A percentile compares a stretch with the other conserved stretches of the same genome.
Conservation (phyloP, 1,140 invertebrate genomes). For the Cryptotermes secundus region DNA sequence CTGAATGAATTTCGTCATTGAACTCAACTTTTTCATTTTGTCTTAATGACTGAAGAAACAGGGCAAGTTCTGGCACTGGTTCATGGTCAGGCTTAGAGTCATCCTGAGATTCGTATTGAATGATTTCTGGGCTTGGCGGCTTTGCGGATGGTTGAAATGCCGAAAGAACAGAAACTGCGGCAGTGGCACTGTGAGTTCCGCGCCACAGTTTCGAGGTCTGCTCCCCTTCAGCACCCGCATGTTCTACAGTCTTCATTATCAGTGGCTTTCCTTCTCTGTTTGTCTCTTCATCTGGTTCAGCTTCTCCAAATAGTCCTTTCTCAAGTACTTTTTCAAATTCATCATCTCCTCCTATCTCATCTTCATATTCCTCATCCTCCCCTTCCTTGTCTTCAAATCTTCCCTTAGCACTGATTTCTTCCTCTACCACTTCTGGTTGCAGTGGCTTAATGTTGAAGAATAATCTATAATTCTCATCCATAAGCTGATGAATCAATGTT, state of each 20-base stretch:
- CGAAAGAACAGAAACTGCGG: neutral
- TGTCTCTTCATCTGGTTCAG: slow-evolving; percentile 24
- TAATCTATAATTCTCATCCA: slow-evolving; percentile 65
- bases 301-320: slow-evolving; percentile 33
- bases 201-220: too few relatives aligned
- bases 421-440: neutral
- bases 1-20: neutral
- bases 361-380: slow-evolving; percentile 6
- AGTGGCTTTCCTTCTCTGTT: slow-evolving; percentile 37
- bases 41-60: neutral
- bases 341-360: slow-evolving; percentile 7
- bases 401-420: neutral
- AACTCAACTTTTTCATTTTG: neutral
- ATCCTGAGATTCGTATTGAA: neutral
- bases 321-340: slow-evolving; percentile 30
- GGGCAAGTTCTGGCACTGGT: neutral
- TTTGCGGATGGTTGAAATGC: too few relatives aligned
- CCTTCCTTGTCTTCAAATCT: slow-evolving; percentile 32
- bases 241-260: slow-evolving; percentile 25
- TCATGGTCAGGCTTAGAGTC: neutral
- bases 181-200: neutral
- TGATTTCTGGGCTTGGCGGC: neutral
- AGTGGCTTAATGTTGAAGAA: slow-evolving; percentile 53
- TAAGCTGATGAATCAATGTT: slow-evolving; percentile 55
- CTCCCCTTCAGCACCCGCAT: too few relatives aligned